Evolutionary conservation across 2,888 invertebrate genomes (phyloP), one percentile per base, ranked within the genome.

Genomic region (Eurytoma adleriae): DNA sequence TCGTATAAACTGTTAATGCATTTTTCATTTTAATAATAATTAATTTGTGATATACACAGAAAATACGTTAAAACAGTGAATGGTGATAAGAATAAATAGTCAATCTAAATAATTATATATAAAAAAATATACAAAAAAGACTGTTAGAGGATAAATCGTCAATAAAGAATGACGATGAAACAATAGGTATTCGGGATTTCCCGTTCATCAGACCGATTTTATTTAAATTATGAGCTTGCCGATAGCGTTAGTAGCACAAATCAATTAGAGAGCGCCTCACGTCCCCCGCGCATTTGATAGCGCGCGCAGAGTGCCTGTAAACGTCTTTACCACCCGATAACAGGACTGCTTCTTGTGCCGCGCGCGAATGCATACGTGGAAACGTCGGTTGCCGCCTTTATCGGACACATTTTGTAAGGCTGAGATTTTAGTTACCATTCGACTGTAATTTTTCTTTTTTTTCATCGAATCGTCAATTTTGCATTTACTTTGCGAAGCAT

Each of bases 281-380:
- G 27, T 16, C 27, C 24, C 81, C 84, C 84, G 86, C 87, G 88
- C 88, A 88, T 87, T 87, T 16, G 89, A 88, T 89, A 88, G 87
- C 14, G 24, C 85, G 85, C 85, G 20, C 85, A n/a, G 56, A 30
- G 62, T 10, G 85, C 83, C 88, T 89, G 89, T 89, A 89, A 89
- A 89, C 89, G 89, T 89, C 89, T 89, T 89, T 88, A 89, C 88
- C 88, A 89, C 87, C 86, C 86, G 89, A 89, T 89, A 89, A 88
- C 85, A 24, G 24, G 24, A 24, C 24, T 24, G 24, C 24, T 24
- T 24, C 24, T 24, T 24, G 24, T 24, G 24, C 24, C 24, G 24
- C 83, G 48, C 24, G 7, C 50, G 56, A 24, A 54, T 30, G 66
- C 54, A 68, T 48, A 27, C 30, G 54, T 71, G 48, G 50, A 78